Percentiles rank a stretch among this genome's conserved stretches.
These are phyloP conservation scores for Apaloderma vittatum DNA, from an alignment of 2,113 vertebrate genomes.

Conservation along the genomic window DNA sequence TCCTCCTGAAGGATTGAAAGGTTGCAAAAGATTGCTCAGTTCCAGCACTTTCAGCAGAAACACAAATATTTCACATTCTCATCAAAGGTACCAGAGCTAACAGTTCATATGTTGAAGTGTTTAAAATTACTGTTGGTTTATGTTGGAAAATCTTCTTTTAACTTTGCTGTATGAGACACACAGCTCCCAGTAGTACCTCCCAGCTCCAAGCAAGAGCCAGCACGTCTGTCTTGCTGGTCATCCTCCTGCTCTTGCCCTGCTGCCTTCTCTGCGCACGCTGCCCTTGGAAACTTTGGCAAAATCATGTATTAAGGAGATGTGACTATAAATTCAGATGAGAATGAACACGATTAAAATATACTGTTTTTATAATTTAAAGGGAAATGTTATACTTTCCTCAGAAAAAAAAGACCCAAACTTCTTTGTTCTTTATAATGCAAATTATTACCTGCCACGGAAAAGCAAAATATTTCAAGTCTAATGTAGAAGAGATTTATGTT, in stretches of 20 bases:
- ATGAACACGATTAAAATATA: background rate
- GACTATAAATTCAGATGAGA: background rate
- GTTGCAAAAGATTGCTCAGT: background rate
- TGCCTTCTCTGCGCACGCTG: background rate
- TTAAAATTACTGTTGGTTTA: background rate
- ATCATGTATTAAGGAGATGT: background rate
- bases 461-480: background rate
- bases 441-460: background rate
- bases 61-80: background rate
- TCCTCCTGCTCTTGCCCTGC: background rate
- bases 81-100: background rate
- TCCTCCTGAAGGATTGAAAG: background rate
- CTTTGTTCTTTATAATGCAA: background rate
- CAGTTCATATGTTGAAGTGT: background rate
- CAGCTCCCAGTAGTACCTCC: background rate
- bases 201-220: rapidly evolving
- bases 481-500: background rate
- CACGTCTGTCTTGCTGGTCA: background rate
- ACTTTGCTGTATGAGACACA: background rate
- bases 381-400: background rate
- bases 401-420: background rate
- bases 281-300: background rate
- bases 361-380: background rate
- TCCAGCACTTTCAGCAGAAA: background rate
- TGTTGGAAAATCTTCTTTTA: background rate